phyloP scores from a whole-genome alignment of 2,888 invertebrate genomes.

The Lysandra bellargus region DNA sequence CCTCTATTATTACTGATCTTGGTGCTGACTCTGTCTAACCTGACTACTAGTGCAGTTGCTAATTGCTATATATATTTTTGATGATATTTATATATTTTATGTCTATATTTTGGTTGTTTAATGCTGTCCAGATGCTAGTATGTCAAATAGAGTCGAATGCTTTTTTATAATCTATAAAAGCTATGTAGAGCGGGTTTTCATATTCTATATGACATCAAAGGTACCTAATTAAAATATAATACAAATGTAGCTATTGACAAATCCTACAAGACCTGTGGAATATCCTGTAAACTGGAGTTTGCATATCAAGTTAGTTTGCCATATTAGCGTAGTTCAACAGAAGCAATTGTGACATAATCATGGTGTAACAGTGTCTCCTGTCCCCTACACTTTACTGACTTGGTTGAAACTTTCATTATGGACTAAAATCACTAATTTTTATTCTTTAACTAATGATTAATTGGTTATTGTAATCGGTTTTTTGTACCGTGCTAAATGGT shows the following conservation, averaged over 20 bases:
- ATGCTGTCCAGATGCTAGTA: no score
- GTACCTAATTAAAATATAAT: not conserved
- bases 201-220: not conserved
- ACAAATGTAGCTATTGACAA: not conserved
- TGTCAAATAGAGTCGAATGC: no score
- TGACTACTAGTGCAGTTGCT: no score
- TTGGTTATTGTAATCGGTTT: constrained; percentile 13
- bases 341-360: constrained; percentile 74
- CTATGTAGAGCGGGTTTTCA: no score
- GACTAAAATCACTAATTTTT: not conserved
- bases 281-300: constrained; percentile 43
- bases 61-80: no score
- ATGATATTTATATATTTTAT: no score
- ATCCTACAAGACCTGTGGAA: constrained; percentile 22
- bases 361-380: constrained; percentile 52
- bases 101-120: no score
- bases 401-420: not conserved
- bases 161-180: no score
- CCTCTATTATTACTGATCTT: no score
- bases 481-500: not conserved
- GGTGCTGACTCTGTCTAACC: no score
- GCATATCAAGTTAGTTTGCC: constrained; percentile 77
- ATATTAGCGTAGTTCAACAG: constrained; percentile 69
- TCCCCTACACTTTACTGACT: constrained; percentile 17
- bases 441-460: not conserved